Conservation (phyloP, 1,140 invertebrate species). For the Diorhabda sublineata region DNA sequence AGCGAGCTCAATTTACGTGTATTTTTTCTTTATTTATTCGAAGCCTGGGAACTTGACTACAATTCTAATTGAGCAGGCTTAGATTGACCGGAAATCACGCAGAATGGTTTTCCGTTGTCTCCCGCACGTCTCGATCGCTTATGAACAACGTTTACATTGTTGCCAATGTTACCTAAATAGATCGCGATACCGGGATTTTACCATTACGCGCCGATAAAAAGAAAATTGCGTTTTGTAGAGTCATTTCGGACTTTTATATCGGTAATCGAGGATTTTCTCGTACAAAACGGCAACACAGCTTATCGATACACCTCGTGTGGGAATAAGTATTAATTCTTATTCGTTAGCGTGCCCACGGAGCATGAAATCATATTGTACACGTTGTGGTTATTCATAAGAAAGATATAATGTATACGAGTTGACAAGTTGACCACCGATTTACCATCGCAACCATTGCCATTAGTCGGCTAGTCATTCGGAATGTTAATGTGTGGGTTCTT, state of each 20-base stretch:
- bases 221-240: too few relatives aligned
- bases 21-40: slow-evolving; percentile 1
- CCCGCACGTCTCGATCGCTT: background rate
- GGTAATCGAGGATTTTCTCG: too few relatives aligned
- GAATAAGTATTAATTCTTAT: slow-evolving; percentile 1
- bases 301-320: background rate
- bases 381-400: background rate
- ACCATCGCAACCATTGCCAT: background rate
- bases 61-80: background rate
- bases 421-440: background rate
- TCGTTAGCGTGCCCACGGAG: background rate
- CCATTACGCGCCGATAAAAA: too few relatives aligned
- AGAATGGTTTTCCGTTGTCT: background rate
- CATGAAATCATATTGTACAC: slow-evolving; percentile 2
- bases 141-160: background rate
- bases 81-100: slow-evolving; percentile 1
- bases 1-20: background rate
- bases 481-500: too few relatives aligned
- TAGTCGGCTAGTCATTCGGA: too few relatives aligned
- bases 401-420: background rate
- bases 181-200: too few relatives aligned
- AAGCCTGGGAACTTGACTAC: background rate
- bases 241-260: too few relatives aligned
- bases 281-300: background rate
- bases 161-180: background rate